phyloP scores from a whole-genome alignment of 2,113 vertebrate species.

The Cricetomys ansorgei region DNA sequence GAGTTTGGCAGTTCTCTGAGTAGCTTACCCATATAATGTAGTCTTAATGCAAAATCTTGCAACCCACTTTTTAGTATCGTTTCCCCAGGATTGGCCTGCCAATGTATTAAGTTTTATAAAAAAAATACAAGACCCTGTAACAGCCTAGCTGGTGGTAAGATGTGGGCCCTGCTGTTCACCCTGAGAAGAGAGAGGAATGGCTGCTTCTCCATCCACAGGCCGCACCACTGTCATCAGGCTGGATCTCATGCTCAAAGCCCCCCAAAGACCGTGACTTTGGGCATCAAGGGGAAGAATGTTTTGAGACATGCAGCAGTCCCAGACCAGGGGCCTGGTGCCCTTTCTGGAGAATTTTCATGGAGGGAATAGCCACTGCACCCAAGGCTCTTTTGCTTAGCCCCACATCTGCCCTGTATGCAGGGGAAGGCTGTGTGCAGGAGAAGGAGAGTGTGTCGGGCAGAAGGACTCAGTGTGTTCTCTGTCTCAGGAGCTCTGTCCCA shows the following conservation, averaged over 20 bases:
- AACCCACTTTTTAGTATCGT: not conserved
- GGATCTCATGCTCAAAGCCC: not conserved
- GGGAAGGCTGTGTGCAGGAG: too few relatives aligned
- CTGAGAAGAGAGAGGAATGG: rapidly evolving
- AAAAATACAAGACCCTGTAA: not conserved
- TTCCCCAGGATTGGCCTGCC: not conserved
- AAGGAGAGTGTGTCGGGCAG: too few relatives aligned
- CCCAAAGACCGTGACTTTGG: not conserved
- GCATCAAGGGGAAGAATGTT: not conserved
- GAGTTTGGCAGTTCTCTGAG: conserved; percentile 31
- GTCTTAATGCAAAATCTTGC: conserved; percentile 41
- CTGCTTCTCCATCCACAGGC: not conserved
- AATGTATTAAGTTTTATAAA: not conserved
- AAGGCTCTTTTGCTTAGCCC: not conserved
- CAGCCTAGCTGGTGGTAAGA: not conserved
- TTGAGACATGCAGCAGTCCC: not conserved
- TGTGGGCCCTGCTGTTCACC: not conserved
- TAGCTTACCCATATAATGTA: not conserved
- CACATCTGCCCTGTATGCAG: rapidly evolving
- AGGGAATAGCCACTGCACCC: not conserved
- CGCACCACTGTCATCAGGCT: rapidly evolving
- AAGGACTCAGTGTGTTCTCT: not conserved
- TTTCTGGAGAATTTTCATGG: not conserved
- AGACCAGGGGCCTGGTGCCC: not conserved
- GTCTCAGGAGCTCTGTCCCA: not conserved